Conservation (phyloP, 2,113 vertebrate species). For the Cottus gobio region DNA sequence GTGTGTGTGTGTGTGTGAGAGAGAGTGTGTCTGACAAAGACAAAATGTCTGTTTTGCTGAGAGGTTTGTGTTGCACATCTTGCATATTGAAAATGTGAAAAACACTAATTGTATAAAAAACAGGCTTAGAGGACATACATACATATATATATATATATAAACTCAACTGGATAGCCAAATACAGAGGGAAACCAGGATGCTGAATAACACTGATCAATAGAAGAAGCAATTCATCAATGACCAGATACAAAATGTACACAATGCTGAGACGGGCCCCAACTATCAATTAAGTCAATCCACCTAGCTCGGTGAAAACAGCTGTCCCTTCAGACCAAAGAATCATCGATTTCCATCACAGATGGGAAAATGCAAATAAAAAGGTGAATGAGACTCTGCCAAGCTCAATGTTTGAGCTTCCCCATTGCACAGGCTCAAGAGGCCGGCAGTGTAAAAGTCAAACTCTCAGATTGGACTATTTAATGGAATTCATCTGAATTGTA, state of each 20-base stretch:
- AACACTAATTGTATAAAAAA: background rate
- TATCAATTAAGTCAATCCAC: background rate
- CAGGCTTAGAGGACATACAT: background rate
- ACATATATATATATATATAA: too few species aligned
- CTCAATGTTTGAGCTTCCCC: background rate
- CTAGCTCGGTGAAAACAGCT: background rate
- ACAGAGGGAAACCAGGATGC: background rate
- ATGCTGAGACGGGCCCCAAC: background rate
- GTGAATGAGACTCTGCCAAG: background rate
- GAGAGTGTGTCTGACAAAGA: background rate
- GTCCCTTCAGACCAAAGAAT: background rate
- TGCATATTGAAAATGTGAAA: background rate
- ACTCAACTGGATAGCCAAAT: background rate
- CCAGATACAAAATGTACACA: background rate
- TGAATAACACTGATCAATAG: background rate
- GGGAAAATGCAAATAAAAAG: background rate
- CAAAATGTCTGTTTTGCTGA: background rate
- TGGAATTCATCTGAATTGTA: constrained; percentile 3
- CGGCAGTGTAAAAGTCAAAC: background rate
- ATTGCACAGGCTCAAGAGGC: background rate
- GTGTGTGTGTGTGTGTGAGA: too few species aligned
- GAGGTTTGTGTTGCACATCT: background rate
- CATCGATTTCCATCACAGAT: background rate
- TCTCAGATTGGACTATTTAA: background rate
- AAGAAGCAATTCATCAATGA: background rate